These are phyloP conservation scores for Hemicentrotus pulcherrimus DNA, from an alignment of 35 echinoderm and acorn worm genomes.

Conservation along the genomic window DNA sequence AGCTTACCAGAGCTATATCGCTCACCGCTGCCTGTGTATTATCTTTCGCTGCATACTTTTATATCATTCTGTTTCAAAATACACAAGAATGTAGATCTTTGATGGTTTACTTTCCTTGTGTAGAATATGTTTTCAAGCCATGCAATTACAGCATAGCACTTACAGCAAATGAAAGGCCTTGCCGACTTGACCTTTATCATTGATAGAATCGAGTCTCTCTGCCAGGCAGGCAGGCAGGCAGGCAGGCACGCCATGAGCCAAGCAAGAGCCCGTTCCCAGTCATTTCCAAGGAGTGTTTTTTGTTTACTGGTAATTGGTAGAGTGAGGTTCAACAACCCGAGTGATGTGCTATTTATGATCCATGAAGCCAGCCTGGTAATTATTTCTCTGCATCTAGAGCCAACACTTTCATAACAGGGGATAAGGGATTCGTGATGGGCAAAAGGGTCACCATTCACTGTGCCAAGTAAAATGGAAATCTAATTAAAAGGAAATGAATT, in stretches of 20 bases:
- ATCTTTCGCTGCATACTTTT: too few species aligned
- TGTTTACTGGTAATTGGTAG: neutral
- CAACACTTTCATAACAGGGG: neutral
- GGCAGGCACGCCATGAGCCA: neutral
- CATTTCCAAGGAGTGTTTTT: conserved; percentile 11
- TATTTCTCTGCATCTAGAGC: neutral
- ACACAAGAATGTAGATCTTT: too few species aligned
- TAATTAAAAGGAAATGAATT: too few species aligned
- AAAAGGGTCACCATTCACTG: neutral
- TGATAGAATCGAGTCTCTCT: neutral
- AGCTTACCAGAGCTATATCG: too few species aligned
- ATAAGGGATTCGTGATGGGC: neutral
- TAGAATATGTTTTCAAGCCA: neutral
- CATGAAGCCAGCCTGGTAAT: neutral
- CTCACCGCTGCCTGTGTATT: too few species aligned
- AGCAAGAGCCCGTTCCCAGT: neutral
- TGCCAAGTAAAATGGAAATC: neutral
- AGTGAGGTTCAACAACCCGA: conserved; percentile 15
- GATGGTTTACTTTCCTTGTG: neutral
- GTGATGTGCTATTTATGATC: conserved; percentile 10
- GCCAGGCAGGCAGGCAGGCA: neutral
- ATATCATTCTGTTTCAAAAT: too few species aligned
- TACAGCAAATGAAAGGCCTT: neutral
- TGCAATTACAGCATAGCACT: neutral
- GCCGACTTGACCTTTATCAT: neutral